phyloP scores from a whole-genome alignment of 2,113 vertebrate genomes.

The Eira barbara region DNA sequence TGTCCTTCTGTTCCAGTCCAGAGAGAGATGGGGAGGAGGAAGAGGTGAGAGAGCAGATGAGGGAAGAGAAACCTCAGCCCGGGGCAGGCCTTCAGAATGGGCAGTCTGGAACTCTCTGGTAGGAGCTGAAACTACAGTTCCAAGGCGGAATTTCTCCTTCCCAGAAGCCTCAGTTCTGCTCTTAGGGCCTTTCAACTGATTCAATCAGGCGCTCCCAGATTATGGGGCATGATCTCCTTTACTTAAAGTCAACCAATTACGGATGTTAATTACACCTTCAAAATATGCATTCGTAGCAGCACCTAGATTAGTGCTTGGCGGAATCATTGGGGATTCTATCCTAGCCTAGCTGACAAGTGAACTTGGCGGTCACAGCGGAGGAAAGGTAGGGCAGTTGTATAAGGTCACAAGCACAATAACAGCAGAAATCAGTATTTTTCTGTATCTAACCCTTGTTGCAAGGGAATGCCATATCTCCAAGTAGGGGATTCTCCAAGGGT shows the following conservation, averaged over 20 bases:
- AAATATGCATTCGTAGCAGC: neutral
- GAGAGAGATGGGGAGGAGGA: neutral
- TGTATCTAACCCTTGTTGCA: neutral
- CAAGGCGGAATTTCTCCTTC: neutral
- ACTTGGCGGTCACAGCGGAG: neutral
- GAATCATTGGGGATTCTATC: neutral
- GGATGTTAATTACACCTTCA: neutral
- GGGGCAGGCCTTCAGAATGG: neutral
- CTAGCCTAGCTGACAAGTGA: neutral
- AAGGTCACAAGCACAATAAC: neutral
- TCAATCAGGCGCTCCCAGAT: neutral
- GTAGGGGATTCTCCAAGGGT: neutral
- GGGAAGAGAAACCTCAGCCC: neutral
- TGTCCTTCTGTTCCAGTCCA: neutral
- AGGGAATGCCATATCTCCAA: neutral
- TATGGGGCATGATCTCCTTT: neutral
- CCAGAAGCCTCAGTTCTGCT: neutral
- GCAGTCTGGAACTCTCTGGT: neutral
- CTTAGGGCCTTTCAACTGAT: neutral
- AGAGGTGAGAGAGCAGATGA: neutral
- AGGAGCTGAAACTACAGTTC: neutral
- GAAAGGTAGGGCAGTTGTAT: neutral
- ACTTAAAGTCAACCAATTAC: neutral
- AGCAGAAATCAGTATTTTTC: neutral
- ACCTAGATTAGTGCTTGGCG: neutral